Evolutionary conservation across 2,113 vertebrate species (phyloP), one percentile per base, ranked within the genome.

Genomic region (Oryzias melastigma): DNA sequence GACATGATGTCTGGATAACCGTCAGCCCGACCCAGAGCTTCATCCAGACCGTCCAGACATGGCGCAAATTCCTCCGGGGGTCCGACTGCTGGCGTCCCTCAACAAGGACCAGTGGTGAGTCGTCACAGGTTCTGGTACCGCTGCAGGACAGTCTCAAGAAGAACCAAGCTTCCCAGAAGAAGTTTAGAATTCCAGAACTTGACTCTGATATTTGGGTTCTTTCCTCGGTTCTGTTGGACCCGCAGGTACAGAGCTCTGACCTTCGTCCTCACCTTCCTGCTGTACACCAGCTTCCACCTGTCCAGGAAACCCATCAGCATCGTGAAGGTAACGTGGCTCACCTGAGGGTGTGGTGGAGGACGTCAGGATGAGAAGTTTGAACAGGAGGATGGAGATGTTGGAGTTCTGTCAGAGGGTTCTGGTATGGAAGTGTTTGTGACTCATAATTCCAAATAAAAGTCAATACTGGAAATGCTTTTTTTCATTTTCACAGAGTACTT

Each of bases 301-400:
- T 97, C 96, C 73, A 90, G 96, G 81, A 98, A 98, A 79, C 96
- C 95, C 57, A 95, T 98, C 82, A 98, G 96, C 74, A 92, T 98
- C 0, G 93, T 98, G 54, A 98, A 98, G 95, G 96, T 98, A 84
- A 75, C 43, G 5, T 3, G 5, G 25, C 4, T 25, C 25, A 25
- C 25, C 25, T 25, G 25, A 25, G 24, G 25, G 25, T 3, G 25
- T 25, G 25, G 25, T 27, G 25, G 4, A 7, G 7, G 25, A 25
- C 25, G 25, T 25, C 5, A 25, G 25, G 25, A 25, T 29, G 29
- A 12, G 29, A 35, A 2, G 7, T 35, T 35, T 35, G 29, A 7
- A 5, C 25, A 27, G 6, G 25, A 5, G 5, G 25, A 25, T 25
- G 25, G 25, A 25, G 25, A 25, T 25, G 25, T 25, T 25, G 6